Conservation (phyloP, 2,888 invertebrate genomes). For the Fragum sueziense region DNA sequence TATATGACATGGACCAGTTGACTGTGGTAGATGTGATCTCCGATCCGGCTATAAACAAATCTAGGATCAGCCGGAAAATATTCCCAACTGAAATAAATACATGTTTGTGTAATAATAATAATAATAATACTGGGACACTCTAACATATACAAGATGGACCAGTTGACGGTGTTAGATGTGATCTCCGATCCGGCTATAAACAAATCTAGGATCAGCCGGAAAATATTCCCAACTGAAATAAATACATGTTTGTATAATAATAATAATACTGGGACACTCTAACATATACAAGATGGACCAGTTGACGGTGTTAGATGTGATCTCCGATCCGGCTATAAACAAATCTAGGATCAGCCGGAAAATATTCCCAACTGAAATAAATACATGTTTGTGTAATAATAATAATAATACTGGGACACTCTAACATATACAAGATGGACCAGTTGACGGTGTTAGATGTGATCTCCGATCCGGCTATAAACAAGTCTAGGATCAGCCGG, state of each 20-base stretch:
- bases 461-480: slow-evolving; percentile 43
- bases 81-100: slow-evolving; percentile 34
- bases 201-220: slow-evolving; percentile 39
- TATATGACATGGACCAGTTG: slow-evolving; percentile 41
- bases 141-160: slow-evolving; percentile 37
- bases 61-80: slow-evolving; percentile 41
- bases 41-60: slow-evolving; percentile 43
- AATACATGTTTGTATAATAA: too few relatives aligned
- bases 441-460: slow-evolving; percentile 39
- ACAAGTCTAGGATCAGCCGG: slow-evolving; percentile 40
- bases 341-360: slow-evolving; percentile 43
- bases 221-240: slow-evolving; percentile 37
- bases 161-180: slow-evolving; percentile 35
- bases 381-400: too few relatives aligned
- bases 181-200: slow-evolving; percentile 46
- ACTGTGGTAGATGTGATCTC: slow-evolving; percentile 41
- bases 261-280: too few relatives aligned
- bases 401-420: too few relatives aligned
- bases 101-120: too few relatives aligned
- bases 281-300: slow-evolving; percentile 40
- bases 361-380: slow-evolving; percentile 33
- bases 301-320: slow-evolving; percentile 34
- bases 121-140: too few relatives aligned
- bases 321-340: slow-evolving; percentile 44
- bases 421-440: slow-evolving; percentile 37